phyloP scores from a whole-genome alignment of 2,797 vertebrate genomes.

The Scyliorhinus canicula region DNA sequence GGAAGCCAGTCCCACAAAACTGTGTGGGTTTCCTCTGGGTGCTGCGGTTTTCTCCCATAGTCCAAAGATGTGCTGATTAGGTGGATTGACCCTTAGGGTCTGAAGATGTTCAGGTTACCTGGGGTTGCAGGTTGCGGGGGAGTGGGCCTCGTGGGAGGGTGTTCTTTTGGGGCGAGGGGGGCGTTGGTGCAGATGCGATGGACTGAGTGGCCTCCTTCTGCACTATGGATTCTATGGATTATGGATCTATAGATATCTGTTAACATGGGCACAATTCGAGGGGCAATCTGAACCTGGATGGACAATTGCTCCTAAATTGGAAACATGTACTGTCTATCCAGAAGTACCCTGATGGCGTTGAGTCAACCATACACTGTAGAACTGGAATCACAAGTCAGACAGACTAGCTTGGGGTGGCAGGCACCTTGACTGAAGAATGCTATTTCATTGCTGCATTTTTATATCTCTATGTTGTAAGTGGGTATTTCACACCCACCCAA shows the following conservation, averaged over 20 bases:
- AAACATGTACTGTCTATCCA: not conserved
- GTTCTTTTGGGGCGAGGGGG: too few species aligned
- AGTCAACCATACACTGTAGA: not conserved
- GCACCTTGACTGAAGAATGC: not conserved
- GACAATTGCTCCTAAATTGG: not conserved
- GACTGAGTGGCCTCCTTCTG: too few species aligned
- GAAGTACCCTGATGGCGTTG: not conserved
- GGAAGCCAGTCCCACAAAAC: not conserved
- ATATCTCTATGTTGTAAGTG: not conserved
- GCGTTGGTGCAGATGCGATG: too few species aligned
- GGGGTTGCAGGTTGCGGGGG: too few species aligned
- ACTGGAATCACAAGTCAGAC: not conserved
- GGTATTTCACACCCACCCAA: not conserved
- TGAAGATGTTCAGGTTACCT: too few species aligned
- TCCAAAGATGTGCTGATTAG: too few species aligned
- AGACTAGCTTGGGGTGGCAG: not conserved
- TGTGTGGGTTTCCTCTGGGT: too few species aligned
- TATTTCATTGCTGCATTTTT: not conserved
- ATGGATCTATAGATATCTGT: too few species aligned
- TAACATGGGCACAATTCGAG: not conserved
- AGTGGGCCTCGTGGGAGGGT: too few species aligned
- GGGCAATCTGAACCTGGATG: not conserved
- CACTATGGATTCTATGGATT: too few species aligned
- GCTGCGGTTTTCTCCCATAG: too few species aligned
- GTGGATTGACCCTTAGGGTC: too few species aligned